Base-by-base conservation (phyloP, 2,797 vertebrate genomes). In the Sebastes aleutianus region DNA sequence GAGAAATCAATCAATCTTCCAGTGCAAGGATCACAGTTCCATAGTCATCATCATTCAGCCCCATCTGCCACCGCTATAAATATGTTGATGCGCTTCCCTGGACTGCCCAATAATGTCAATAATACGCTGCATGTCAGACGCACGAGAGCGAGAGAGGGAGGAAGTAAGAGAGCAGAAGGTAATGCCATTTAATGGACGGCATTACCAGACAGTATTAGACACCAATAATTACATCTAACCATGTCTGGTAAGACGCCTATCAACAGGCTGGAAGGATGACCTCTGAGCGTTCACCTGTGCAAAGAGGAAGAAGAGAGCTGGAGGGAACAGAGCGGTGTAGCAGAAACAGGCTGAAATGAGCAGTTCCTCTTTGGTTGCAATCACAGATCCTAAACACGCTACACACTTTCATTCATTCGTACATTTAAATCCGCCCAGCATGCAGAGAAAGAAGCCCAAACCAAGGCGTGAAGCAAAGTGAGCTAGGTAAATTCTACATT, bases 141-240 rank as follows among this genome's bases (percentile, higher is more conserved):
- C 82, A 87, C 67, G 1, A 77, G 87, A 92, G 84, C 24, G 13
- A 59, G 92, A 94, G 87, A 93, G 87, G 14, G 77, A 36, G 86
- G 94, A 90, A 90, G 83, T 84, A 81, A 94, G 84, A 95, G 91
- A 94, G 91, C 78, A 74, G 95, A 96, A 90, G 85, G 73, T 91
- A 94, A 95, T 96, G 93, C 95, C 84, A 36, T 95, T 96, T 93
- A 92, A 98, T 96, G 94, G 95, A 97, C 96, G 98, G 98, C 98
- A 98, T 99, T 99, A 99, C 98, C 98, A 99, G 98, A 99, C 98
- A 99, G 98, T 99, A 99, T 99, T 99, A 99, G 98, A 99, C 97
- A 95, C 85, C 89, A 93, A 77, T 95, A 96, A 93, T 92, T 94
- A 98, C 95, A 98, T 99, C 98, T 99, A 99, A 99, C 97, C 95